Evolutionary conservation across 2,797 vertebrate genomes (phyloP), one percentile per base, ranked within the genome.

Genomic region (Tadarida brasiliensis): DNA sequence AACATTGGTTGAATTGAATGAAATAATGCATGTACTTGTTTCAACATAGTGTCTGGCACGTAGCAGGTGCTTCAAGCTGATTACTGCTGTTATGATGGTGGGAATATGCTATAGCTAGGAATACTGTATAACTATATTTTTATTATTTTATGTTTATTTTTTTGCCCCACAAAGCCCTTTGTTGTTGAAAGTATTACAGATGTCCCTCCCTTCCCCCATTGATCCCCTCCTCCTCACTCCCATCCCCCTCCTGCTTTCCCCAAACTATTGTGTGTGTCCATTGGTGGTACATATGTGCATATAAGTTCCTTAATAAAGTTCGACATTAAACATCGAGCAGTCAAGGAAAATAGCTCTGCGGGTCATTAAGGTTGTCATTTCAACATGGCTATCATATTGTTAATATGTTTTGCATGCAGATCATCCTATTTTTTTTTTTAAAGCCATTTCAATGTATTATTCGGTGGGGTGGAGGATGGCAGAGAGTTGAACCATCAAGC

Each of bases 401-500:
- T 85, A 83, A 84, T 67, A 59, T 54, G 81, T 67, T 94, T 96
- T 88, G 80, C 81, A 90, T 90, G 2, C 16, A 93, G 77, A 85
- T 82, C 28, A 81, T 89, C 44, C 80, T 51, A 35, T 57, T 83
- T 84, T 86, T 70, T 76, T 67, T 81, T 85, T 47, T 24, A 54
- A 7, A 94, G 20, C 35, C 24, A 94, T 91, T 89, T 30, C 81
- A 59, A 54, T 65, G 71, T 67, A 89, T 81, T 95, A 85, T 95
- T 95, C 51, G 33, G 2, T 39, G 5, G n/a, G 11, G 22, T 14
- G 44, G 74, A 83, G 81, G 63, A 73, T 80, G 33, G 19, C 30
- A 61, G 92, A 77, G 26, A 78, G 70, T 26, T 90, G 89, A 96
- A 84, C 54, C 87, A 94, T 93, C 67, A 95, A 28, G 10, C 54